Evolutionary conservation across 2,113 vertebrate species (phyloP).

Genomic region (Chloropsis cyanopogon): DNA sequence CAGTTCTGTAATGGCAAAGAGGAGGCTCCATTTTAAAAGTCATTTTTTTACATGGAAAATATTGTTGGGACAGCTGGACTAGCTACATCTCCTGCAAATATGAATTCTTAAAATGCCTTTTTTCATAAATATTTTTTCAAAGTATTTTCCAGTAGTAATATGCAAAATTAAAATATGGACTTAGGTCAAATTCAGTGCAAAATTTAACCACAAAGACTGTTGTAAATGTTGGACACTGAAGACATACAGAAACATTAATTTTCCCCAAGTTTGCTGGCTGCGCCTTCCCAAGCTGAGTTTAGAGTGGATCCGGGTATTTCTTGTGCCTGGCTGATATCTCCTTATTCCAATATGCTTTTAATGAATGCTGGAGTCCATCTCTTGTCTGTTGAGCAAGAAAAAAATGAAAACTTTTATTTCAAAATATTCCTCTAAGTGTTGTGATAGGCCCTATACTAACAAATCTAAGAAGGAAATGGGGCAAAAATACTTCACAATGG

Average conservation of each 20-base stretch:
- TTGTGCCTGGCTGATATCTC: neutral
- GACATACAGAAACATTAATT: neutral
- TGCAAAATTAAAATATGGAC: neutral
- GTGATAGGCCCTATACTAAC: neutral
- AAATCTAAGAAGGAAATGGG: neutral
- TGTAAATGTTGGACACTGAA: neutral
- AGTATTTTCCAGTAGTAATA: neutral
- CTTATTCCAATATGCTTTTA: neutral
- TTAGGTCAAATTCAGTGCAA: neutral
- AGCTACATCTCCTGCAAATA: neutral
- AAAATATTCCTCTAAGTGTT: neutral
- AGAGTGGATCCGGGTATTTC: neutral
- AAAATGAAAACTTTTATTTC: neutral
- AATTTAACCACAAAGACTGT: neutral
- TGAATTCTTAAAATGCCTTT: neutral
- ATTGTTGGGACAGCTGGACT: neutral
- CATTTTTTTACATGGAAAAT: neutral
- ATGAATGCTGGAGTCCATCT: neutral
- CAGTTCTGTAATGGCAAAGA: neutral
- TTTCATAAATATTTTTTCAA: neutral
- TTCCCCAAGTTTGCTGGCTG: neutral
- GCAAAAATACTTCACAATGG: neutral
- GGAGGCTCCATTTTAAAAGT: neutral
- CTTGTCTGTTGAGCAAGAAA: neutral
- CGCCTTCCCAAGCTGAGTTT: neutral